Evolutionary conservation across 1,140 invertebrate species (phyloP).

Genomic region (Kradibia gibbosae): DNA sequence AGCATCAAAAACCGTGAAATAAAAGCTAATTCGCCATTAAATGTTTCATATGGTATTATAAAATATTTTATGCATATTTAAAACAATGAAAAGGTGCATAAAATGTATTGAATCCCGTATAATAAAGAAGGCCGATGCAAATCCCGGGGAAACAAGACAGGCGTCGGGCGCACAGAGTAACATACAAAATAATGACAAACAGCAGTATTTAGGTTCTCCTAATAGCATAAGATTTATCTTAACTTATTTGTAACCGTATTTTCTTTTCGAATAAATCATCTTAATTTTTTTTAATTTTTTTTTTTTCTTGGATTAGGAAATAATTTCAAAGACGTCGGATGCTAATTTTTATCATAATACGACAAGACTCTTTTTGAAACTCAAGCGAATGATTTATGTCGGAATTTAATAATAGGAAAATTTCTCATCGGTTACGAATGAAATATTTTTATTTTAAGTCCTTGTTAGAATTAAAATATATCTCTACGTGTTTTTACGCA

Average conservation of each 20-base stretch:
- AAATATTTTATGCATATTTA: not conserved
- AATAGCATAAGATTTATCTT: not conserved
- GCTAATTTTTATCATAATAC: no score
- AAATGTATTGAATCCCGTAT: not conserved
- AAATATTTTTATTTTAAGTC: no score
- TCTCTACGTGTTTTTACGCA: no score
- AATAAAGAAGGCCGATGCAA: not conserved
- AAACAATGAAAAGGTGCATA: not conserved
- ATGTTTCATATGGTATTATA: not conserved
- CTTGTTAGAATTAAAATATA: no score
- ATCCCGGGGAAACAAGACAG: not conserved
- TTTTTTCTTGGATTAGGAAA: no score
- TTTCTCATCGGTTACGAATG: no score
- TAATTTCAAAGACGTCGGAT: no score
- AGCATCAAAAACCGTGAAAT: not conserved
- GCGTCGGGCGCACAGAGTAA: not conserved
- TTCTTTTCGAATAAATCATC: not conserved
- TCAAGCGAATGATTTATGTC: no score
- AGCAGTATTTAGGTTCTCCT: not conserved
- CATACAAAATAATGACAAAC: not conserved
- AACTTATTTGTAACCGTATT: not conserved
- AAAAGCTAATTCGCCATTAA: not conserved
- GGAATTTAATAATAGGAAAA: no score
- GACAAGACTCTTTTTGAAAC: no score
- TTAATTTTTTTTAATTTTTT: not conserved